Base-by-base conservation (phyloP, 2,797 vertebrate genomes). In the Sciurus carolinensis region DNA sequence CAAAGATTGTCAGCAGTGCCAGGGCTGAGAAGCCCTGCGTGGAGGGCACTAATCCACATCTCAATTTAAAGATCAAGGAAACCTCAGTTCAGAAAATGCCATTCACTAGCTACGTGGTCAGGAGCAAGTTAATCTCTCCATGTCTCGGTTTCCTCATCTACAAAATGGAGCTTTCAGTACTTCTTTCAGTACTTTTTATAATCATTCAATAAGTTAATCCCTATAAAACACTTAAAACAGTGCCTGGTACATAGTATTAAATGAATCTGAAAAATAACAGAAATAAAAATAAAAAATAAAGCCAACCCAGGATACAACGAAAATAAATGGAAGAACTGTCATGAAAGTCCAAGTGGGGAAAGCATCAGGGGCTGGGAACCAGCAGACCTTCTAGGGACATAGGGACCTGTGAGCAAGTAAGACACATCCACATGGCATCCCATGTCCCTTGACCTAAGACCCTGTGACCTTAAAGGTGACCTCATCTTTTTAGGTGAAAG, bases 401-500 rank as follows among this genome's bases (percentile, higher is more conserved):
- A 18, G 10, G 39, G 39, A 7, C 47, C 30, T 36, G 59, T 54
- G 52, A 66, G n/a, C 83, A 57, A 64, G 20, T 62, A 18, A 69
- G 47, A 47, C 76, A 28, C 1, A 17, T 36, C 39, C 42, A 44
- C 0, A 5, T 52, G 47, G 72, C 33, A 54, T 13, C 75, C 62
- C 42, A 4, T 9, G 12, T 67, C 20, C 12, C 36, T 42, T 14
- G 54, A 9, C 57, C 71, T 59, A 57, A 69, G 77, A 71, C 4
- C 9, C 18, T 20, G 54, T 73, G 39, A 33, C 59, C 80, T 86
- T 36, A 91, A 86, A 86, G 76, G 62, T 67, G 59, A 20, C 47
- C 87, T 83, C 87, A 69, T 72, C 72, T 84, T 91, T 92, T 81
- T 50, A 77, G 47, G 66, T 42, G 71, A 81, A 69, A 84, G 57